Evolutionary conservation across 1,140 invertebrate species (phyloP), one percentile per base, ranked within the genome.

Genomic region (Berghia stephanieae): DNA sequence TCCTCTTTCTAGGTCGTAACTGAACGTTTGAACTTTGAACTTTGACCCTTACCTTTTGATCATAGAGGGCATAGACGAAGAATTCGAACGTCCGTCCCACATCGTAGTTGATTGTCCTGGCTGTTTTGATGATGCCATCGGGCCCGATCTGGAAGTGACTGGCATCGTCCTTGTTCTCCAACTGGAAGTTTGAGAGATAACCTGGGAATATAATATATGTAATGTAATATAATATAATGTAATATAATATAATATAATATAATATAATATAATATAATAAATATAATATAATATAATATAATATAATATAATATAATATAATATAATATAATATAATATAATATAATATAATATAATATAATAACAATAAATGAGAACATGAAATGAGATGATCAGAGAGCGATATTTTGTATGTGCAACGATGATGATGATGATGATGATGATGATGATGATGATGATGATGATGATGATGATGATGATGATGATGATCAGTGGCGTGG

Each of bases 111-210:
- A 83, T 81, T 6, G 52, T 73, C 36, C 72, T 75, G n/a, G 60
- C 44, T 6, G 81, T 79, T 49, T 76, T 43, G 27, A 83, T 24
- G 6, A 79, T 60, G 67, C 83, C 81, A 27, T 73, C 46, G 10
- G 63, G 6, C n/a, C 72, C 70, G 0, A 84, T 79, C 21, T 42
- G 79, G 71, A 84, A 84, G n/a, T 82, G 83, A 0, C 49, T 69
- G 2, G 82, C 68, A 44, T 80, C 75, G 13, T 44, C 24, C 0
- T 55, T 76, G 13, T 72, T 57, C 8, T 79, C 67, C 27, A 78
- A 71, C 4, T 60, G 36, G 16, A 82, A 75, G 27, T 76, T 66
- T 2, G 82, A 44, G 0, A 77, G 60, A 36, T 74, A 34, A 1
- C 79, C 78, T 21, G 82, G 81, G 40, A 69, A 34, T 27, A 21